These are phyloP conservation scores for Drosophila seclusa DNA, from an alignment of 2,888 invertebrate genomes.

Conservation along the genomic window DNA sequence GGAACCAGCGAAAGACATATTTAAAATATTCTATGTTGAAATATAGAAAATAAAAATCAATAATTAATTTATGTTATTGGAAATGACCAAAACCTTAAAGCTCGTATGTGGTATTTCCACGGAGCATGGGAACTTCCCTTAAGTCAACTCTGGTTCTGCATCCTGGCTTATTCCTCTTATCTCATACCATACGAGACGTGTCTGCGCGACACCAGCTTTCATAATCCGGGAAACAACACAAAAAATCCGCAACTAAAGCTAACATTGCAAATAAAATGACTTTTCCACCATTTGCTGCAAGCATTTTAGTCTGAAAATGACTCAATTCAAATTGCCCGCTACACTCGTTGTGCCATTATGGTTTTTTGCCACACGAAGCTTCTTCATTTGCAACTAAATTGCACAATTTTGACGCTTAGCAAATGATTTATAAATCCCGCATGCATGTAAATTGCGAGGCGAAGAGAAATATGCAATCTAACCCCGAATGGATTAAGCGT, in stretches of 20 bases:
- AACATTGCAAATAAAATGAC: neutral
- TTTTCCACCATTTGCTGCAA: neutral
- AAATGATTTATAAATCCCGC: slow-evolving; percentile 65
- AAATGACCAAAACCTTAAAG: neutral
- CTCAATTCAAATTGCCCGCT: slow-evolving; percentile 10
- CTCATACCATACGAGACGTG: neutral
- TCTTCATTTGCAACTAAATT: slow-evolving; percentile 63
- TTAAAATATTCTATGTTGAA: neutral
- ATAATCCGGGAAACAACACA: neutral
- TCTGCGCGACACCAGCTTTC: too few species aligned
- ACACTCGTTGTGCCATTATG: slow-evolving; percentile 13
- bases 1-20: neutral
- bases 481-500: slow-evolving; percentile 70
- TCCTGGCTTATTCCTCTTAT: neutral
- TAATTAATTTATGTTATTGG: neutral
- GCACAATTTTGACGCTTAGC: slow-evolving; percentile 64
- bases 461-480: slow-evolving; percentile 36
- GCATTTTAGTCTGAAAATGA: neutral
- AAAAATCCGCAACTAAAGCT: neutral
- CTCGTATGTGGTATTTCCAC: too few species aligned
- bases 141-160: neutral
- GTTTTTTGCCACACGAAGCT: slow-evolving; percentile 24
- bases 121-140: neutral
- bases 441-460: slow-evolving; percentile 45
- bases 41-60: neutral